Evolutionary conservation across 2,113 vertebrate genomes (phyloP).

Genomic region (Scomber scombrus): DNA sequence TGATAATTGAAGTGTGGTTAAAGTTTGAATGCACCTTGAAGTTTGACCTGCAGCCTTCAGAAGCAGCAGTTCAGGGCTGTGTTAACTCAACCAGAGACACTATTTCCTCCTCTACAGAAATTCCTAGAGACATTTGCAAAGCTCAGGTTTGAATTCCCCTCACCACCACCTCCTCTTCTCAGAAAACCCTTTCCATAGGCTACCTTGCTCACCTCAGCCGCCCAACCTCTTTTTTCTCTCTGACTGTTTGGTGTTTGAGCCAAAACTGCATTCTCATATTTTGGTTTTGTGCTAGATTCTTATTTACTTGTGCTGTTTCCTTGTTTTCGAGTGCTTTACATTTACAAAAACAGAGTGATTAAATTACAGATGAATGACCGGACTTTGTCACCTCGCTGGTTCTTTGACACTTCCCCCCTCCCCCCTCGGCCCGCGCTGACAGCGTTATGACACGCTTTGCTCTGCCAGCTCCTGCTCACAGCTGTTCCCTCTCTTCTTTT

Average conservation of each 20-base stretch:
- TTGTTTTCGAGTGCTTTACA: background rate
- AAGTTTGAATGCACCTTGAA: no score
- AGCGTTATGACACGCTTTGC: background rate
- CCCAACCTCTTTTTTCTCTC: background rate
- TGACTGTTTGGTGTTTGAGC: background rate
- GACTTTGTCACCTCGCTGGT: background rate
- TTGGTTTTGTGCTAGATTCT: background rate
- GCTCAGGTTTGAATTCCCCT: background rate
- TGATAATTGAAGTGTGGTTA: background rate
- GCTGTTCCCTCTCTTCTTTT: background rate
- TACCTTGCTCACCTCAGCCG: no score
- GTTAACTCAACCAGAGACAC: no score
- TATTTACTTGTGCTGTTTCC: background rate
- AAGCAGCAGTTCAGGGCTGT: no score
- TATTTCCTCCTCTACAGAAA: background rate
- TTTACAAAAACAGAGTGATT: background rate
- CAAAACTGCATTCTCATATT: background rate
- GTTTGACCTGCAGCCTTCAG: no score
- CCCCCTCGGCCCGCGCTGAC: accelerated
- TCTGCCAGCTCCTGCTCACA: background rate
- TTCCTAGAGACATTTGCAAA: background rate
- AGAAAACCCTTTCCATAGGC: background rate
- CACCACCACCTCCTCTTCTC: background rate
- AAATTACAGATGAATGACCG: background rate
- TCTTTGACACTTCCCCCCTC: background rate